These are phyloP conservation scores for Dynastes hyllus DNA, from an alignment of 2,888 invertebrate genomes.

Conservation along the genomic window DNA sequence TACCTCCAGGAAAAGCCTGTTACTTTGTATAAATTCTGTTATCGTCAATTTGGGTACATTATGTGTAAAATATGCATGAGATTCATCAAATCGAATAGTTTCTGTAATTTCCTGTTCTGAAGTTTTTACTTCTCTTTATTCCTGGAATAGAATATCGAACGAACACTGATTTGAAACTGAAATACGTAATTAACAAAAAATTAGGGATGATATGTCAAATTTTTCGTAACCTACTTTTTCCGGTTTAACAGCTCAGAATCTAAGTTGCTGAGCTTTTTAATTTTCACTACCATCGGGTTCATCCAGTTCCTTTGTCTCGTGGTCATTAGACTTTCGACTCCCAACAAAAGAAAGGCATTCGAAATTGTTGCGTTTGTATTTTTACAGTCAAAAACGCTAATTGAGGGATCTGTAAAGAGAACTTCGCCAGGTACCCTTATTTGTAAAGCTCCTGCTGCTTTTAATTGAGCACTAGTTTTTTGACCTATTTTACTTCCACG, in stretches of 20 bases:
- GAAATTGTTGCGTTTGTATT: slow-evolving; percentile 40
- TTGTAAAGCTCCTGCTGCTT: slow-evolving; percentile 44
- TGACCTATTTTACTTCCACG: slow-evolving; percentile 16
- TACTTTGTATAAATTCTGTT: slow-evolving; percentile 56
- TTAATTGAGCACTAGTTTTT: slow-evolving; percentile 43
- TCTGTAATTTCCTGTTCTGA: slow-evolving; percentile 50
- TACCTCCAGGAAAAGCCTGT: slow-evolving; percentile 56
- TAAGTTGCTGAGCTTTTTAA: slow-evolving; percentile 58
- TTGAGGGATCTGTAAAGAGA: slow-evolving; percentile 59
- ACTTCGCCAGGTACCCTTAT: slow-evolving; percentile 58
- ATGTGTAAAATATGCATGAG: slow-evolving; percentile 57
- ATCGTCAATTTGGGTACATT: slow-evolving; percentile 52
- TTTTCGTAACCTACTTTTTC: slow-evolving; percentile 52
- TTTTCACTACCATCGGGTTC: slow-evolving; percentile 58
- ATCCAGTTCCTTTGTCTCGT: slow-evolving; percentile 54
- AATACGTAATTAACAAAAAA: slow-evolving; percentile 2
- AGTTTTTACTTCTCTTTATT: slow-evolving; percentile 54
- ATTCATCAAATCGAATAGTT: slow-evolving; percentile 56
- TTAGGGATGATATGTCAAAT: neutral
- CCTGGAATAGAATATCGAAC: slow-evolving; percentile 55
- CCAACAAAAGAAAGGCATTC: slow-evolving; percentile 54
- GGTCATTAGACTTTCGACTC: slow-evolving; percentile 56
- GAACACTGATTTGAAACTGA: slow-evolving; percentile 57
- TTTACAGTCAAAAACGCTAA: slow-evolving; percentile 55
- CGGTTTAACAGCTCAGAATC: slow-evolving; percentile 55